These are phyloP conservation scores for Eristalis intricaria DNA, from an alignment of 2,888 invertebrate species.

Conservation along the genomic window DNA sequence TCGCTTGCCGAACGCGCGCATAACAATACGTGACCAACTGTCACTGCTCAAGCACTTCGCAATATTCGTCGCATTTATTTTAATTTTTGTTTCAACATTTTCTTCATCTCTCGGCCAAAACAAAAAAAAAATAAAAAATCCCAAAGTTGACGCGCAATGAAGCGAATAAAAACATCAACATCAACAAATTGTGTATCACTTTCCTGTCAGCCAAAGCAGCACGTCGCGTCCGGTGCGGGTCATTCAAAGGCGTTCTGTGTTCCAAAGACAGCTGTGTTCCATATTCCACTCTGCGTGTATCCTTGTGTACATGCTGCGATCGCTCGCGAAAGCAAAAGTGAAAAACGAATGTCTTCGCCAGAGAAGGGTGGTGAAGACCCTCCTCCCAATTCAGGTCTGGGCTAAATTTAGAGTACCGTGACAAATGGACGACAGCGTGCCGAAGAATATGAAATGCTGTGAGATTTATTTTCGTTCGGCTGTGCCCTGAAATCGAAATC, in stretches of 20 bases:
- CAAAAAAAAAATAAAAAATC: not conserved
- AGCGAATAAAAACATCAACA: constrained; percentile 4
- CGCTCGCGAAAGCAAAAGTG: not conserved
- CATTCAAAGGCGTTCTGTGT: constrained; percentile 25
- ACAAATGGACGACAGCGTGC: constrained; percentile 20
- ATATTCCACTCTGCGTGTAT: not conserved
- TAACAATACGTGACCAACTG: constrained; percentile 32
- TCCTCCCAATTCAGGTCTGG: not conserved
- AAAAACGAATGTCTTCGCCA: not conserved
- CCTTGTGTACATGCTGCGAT: not conserved
- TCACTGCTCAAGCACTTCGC: constrained; percentile 7
- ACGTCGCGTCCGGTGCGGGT: not conserved
- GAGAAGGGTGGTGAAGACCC: not conserved
- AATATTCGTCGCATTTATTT: constrained; percentile 28
- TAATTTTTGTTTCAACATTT: not conserved
- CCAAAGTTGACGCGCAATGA: constrained; percentile 20
- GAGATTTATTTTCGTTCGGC: constrained; percentile 7
- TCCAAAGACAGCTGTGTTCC: constrained; percentile 21
- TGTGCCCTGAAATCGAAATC: constrained; percentile 17
- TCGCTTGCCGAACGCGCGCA: constrained; percentile 13
- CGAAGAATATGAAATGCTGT: not conserved
- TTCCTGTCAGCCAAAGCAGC: not conserved
- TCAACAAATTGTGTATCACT: constrained; percentile 16
- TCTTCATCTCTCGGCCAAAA: not conserved
- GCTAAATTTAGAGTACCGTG: constrained; percentile 14